Conservation (phyloP, 1,140 invertebrate species). For the Drosophila navojoa region DNA sequence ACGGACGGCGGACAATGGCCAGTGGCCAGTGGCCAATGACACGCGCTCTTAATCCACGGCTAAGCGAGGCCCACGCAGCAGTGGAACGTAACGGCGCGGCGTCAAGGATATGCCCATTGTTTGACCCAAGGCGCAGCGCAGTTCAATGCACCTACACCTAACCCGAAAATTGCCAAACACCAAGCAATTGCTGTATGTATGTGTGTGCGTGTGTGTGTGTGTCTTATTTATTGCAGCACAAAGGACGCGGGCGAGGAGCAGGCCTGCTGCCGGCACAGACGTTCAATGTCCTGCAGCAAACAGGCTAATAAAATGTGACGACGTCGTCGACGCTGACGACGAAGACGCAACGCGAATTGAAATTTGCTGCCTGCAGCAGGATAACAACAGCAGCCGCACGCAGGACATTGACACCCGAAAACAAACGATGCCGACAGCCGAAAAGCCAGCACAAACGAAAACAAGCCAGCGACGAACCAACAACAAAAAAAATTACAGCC, state of each 20-base stretch:
- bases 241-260: conserved; percentile 64
- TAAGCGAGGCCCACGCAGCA: conserved; percentile 30
- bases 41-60: conserved; percentile 45
- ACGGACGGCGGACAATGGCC: background rate
- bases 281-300: conserved; percentile 79
- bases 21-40: conserved; percentile 28
- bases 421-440: conserved; percentile 44
- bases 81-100: conserved; percentile 36
- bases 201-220: conserved; percentile 20
- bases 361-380: conserved; percentile 54
- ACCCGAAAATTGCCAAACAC: conserved; percentile 46
- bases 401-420: conserved; percentile 80
- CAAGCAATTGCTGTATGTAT: background rate
- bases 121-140: conserved; percentile 43
- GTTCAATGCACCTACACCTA: conserved; percentile 75
- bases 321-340: conserved; percentile 18
- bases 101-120: conserved; percentile 52
- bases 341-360: conserved; percentile 70
- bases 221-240: conserved; percentile 76
- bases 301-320: conserved; percentile 80
- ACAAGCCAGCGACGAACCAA: conserved; percentile 37
- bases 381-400: conserved; percentile 49
- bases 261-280: conserved; percentile 52
- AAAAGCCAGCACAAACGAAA: conserved; percentile 34
- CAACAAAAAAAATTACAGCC: background rate